A percentile compares a stretch with the other conserved stretches of the same genome.
Evolutionary conservation across 1,140 invertebrate genomes (phyloP).

Genomic region (Drosophila lacteicornis): DNA sequence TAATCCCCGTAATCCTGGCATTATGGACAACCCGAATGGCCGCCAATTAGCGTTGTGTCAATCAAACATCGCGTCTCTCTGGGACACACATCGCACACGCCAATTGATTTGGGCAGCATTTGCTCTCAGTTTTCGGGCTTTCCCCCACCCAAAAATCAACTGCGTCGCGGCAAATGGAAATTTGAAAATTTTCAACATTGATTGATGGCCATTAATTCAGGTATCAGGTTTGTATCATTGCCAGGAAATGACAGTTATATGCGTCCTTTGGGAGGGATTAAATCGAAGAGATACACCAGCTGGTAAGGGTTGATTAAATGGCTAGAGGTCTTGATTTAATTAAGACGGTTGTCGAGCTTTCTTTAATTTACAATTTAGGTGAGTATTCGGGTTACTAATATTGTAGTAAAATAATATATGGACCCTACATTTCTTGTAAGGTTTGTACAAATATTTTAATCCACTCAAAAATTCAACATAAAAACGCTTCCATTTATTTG

Average conservation of each 20-base stretch:
- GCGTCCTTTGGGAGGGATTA: neutral
- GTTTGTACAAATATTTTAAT: neutral
- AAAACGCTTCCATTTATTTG: neutral
- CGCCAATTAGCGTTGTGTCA: conserved; percentile 58
- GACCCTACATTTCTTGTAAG: neutral
- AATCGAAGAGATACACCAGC: neutral
- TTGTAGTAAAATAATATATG: neutral
- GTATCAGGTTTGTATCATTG: conserved; percentile 7
- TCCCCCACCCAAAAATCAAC: neutral
- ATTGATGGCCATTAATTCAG: conserved; percentile 36
- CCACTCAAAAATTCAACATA: neutral
- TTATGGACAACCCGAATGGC: conserved; percentile 41
- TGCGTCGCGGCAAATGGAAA: conserved; percentile 17
- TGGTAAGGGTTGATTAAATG: neutral
- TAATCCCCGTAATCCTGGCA: conserved; percentile 39
- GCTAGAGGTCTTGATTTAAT: neutral
- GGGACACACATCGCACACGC: conserved; percentile 18
- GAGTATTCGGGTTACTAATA: neutral
- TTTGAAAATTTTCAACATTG: conserved; percentile 31
- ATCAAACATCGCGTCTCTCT: conserved; percentile 36
- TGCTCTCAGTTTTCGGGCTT: conserved; percentile 15
- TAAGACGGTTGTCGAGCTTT: neutral
- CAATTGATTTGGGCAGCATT: conserved; percentile 43
- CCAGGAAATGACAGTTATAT: conserved; percentile 4
- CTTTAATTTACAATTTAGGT: no score